A percentile compares a stretch with the other conserved stretches of the same genome.
These are phyloP conservation scores for Malurus leucopterus DNA, from an alignment of 2,797 vertebrate genomes.

Conservation along the genomic window DNA sequence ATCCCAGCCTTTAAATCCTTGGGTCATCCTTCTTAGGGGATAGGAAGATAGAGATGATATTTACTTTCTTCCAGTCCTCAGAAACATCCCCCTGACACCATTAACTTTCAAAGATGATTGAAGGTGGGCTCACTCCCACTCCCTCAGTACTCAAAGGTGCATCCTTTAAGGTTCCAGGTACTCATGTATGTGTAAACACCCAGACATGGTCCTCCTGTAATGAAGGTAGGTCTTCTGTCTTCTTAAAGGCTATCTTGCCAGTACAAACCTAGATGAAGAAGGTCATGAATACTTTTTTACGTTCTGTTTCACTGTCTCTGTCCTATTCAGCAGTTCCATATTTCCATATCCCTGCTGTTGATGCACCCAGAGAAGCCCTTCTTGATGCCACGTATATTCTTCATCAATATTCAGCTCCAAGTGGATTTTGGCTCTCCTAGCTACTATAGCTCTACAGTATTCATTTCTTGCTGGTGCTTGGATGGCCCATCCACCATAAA, in stretches of 20 bases:
- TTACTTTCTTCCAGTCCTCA: neutral
- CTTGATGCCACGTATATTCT: neutral
- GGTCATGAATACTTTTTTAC: neutral
- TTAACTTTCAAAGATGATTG: neutral
- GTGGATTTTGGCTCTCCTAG: neutral
- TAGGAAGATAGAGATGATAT: neutral
- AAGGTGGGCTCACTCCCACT: no score
- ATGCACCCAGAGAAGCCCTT: neutral
- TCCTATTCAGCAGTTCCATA: neutral
- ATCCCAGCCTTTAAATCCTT: neutral
- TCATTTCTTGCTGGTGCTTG: neutral
- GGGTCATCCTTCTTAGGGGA: neutral
- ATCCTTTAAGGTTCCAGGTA: neutral
- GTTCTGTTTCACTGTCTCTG: neutral
- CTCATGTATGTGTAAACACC: neutral
- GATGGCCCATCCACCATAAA: neutral
- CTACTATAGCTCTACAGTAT: neutral
- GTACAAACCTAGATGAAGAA: neutral
- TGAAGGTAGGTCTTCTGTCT: neutral
- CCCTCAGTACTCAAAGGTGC: neutral
- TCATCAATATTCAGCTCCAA: neutral
- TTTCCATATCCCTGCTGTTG: neutral
- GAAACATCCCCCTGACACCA: neutral
- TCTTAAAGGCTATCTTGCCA: neutral
- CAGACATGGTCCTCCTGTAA: neutral